phyloP scores from a whole-genome alignment of 2,797 vertebrate genomes.

The Setipinna tenuifilis region DNA sequence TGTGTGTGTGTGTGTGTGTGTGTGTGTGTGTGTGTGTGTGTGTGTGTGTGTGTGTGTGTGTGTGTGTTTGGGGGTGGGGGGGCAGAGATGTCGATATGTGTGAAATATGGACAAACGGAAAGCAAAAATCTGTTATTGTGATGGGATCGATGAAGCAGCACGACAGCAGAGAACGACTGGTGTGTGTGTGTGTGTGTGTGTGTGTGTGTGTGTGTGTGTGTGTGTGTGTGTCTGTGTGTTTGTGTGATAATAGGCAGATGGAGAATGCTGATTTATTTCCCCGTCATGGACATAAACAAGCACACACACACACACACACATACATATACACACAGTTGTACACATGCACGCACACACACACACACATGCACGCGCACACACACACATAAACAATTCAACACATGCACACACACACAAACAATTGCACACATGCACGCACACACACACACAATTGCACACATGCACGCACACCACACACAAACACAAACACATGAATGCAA shows the following conservation, averaged over 20 bases:
- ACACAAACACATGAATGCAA: too few relatives aligned
- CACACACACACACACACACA: background rate
- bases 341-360: background rate
- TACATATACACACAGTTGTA: too few relatives aligned
- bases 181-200: too few relatives aligned
- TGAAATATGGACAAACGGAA: background rate
- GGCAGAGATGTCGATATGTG: background rate
- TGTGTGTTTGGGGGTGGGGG: too few relatives aligned
- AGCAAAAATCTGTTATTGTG: background rate
- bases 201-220: too few relatives aligned
- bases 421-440: background rate
- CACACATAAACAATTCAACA: background rate
- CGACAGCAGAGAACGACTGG: background rate
- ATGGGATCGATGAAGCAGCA: background rate
- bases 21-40: too few relatives aligned
- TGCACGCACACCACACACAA: too few relatives aligned
- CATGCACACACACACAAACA: background rate
- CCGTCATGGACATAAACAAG: background rate
- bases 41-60: too few relatives aligned
- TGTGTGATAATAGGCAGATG: background rate
- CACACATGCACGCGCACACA: background rate
- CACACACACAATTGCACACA: background rate
- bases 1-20: too few relatives aligned
- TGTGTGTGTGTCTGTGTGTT: too few relatives aligned
- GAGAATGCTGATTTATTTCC: background rate